phyloP scores from a whole-genome alignment of 2,888 invertebrate species.

The Empis stercorea region DNA sequence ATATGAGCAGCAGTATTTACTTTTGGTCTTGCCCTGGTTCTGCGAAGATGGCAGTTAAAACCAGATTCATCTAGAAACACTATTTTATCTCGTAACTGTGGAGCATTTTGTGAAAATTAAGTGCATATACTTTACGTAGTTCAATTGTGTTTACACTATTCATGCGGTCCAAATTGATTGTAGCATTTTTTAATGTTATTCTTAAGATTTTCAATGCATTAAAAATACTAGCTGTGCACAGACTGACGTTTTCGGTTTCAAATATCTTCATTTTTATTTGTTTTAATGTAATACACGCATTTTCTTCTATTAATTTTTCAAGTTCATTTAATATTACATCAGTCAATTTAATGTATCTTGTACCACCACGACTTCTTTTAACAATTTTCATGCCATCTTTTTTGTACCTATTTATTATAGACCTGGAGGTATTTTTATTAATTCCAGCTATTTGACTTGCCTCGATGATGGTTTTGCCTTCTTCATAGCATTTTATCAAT shows the following conservation, averaged over 20 bases:
- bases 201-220: background rate
- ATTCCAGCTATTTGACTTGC: background rate
- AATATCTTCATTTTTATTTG: slow-evolving; percentile 1
- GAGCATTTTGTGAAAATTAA: background rate
- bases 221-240: background rate
- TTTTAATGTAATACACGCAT: slow-evolving; percentile 1
- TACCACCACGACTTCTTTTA: slow-evolving; percentile 2
- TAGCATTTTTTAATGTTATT: background rate
- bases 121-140: background rate
- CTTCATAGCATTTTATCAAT: background rate
- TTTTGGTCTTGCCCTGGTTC: background rate
- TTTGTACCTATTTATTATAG: slow-evolving; percentile 2
- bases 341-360: background rate
- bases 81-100: background rate
- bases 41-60: slow-evolving; percentile 2
- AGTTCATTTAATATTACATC: slow-evolving; percentile 3
- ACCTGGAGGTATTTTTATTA: slow-evolving; percentile 1
- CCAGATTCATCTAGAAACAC: slow-evolving; percentile 3
- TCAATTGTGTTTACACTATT: background rate
- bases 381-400: slow-evolving; percentile 1
- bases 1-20: background rate
- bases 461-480: background rate
- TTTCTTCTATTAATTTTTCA: slow-evolving; percentile 3
- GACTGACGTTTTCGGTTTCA: background rate
- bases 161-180: background rate